A percentile compares a stretch with the other conserved stretches of the same genome.
These are phyloP conservation scores for Limnephilus rhombicus DNA, from an alignment of 2,888 invertebrate species.

Conservation along the genomic window DNA sequence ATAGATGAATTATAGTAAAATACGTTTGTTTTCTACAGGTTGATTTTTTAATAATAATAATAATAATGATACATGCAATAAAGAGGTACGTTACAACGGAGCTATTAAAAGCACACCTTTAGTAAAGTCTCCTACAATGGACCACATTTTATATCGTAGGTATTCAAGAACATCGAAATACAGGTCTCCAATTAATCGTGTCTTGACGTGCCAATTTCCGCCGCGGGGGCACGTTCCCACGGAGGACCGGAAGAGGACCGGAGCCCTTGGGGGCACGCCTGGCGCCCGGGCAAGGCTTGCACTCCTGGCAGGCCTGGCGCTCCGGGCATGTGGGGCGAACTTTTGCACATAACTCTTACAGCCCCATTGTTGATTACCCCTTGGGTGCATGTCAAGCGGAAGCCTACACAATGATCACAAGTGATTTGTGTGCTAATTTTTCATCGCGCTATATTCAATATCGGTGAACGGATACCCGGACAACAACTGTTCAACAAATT, in stretches of 20 bases:
- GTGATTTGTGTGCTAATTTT: not conserved
- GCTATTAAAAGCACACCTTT: too few relatives aligned
- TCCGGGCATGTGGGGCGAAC: conserved; percentile 6
- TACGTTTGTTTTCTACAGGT: too few relatives aligned
- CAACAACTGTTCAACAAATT: not conserved
- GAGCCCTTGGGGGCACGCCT: conserved; percentile 12
- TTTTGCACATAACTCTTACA: not conserved
- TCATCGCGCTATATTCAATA: not conserved
- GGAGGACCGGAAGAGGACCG: conserved; percentile 54
- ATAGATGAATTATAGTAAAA: too few relatives aligned
- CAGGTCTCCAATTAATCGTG: not conserved
- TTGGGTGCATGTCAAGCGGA: not conserved
- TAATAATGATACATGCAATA: too few relatives aligned
- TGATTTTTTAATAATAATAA: too few relatives aligned
- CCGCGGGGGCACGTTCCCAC: conserved; percentile 52
- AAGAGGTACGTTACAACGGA: too few relatives aligned
- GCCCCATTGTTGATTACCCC: conserved; percentile 3
- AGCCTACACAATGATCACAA: not conserved
- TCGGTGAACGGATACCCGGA: not conserved
- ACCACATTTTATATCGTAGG: too few relatives aligned
- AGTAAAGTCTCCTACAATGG: too few relatives aligned
- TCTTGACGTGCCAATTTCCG: not conserved
- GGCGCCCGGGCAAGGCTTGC: not conserved
- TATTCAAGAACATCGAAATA: too few relatives aligned
- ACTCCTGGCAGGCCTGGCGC: conserved; percentile 24